A percentile compares a stretch with the other conserved stretches of the same genome.
Conservation (phyloP, 2,113 vertebrate genomes). For the Psittacula cyanocephala region DNA sequence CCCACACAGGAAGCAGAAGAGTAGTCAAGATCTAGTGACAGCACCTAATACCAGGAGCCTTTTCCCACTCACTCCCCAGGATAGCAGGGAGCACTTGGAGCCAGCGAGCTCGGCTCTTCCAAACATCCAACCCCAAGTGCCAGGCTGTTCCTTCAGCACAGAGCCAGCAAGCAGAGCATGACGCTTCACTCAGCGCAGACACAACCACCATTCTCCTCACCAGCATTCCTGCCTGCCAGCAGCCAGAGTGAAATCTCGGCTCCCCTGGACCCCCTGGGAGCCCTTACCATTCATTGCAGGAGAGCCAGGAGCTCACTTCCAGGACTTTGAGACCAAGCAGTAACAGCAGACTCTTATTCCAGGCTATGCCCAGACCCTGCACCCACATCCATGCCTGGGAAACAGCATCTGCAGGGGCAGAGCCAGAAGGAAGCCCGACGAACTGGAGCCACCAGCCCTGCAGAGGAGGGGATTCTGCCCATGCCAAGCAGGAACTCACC, state of each 20-base stretch:
- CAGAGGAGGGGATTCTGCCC: not conserved
- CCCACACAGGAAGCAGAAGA: not conserved
- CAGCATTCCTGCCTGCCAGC: not conserved
- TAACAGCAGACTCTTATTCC: slow-evolving; percentile 42
- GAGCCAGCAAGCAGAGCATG: not conserved
- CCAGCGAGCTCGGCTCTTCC: not conserved
- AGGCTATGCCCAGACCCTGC: slow-evolving; percentile 29
- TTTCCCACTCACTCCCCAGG: not conserved
- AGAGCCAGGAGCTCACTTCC: slow-evolving; percentile 35
- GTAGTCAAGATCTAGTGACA: not conserved
- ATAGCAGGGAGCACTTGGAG: not conserved
- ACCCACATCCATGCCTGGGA: slow-evolving; percentile 26
- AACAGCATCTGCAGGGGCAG: slow-evolving; percentile 44
- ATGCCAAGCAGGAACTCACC: slow-evolving; percentile 66
- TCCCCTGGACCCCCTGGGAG: not conserved
- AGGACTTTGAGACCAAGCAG: slow-evolving; percentile 45
- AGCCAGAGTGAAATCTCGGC: not conserved
- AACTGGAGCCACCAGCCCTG: not conserved
- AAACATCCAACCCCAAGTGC: not conserved
- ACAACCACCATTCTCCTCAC: not conserved
- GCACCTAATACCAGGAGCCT: not conserved
- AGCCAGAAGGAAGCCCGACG: slow-evolving; percentile 3
- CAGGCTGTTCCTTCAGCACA: not conserved
- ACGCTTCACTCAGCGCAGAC: not conserved
- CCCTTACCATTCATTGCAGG: slow-evolving; percentile 31